Percentiles rank a stretch among this genome's conserved stretches.
Evolutionary conservation across 2,888 invertebrate species (phyloP).

Genomic region (Argyresthia goedartella): DNA sequence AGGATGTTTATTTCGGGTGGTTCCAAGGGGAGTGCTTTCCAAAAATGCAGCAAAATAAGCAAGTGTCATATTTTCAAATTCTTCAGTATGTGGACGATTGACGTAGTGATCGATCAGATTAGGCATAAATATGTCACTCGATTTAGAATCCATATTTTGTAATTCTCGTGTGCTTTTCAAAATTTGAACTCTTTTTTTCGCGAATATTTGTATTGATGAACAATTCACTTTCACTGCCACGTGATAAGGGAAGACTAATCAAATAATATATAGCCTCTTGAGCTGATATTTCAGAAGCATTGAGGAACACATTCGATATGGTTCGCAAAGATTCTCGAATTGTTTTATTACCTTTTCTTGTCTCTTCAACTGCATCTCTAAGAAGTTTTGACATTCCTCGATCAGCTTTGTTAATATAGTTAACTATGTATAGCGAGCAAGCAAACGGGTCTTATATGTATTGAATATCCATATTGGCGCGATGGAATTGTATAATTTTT

Average conservation of each 20-base stretch:
- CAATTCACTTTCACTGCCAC: neutral
- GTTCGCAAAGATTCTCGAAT: conserved; percentile 15
- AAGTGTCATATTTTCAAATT: conserved; percentile 5
- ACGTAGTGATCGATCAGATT: conserved; percentile 7
- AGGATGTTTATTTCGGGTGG: too few relatives aligned
- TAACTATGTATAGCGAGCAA: conserved; percentile 24
- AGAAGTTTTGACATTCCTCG: conserved; percentile 13
- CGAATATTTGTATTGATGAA: neutral
- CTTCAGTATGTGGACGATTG: conserved; percentile 1
- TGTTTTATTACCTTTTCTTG: conserved; percentile 15
- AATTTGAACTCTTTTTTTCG: neutral
- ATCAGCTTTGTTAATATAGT: conserved; percentile 18
- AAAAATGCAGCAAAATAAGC: conserved; percentile 14
- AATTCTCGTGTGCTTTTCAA: neutral
- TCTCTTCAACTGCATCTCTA: conserved; percentile 17
- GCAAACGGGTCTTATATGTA: conserved; percentile 27
- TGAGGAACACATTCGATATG: conserved; percentile 13
- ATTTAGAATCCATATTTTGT: neutral
- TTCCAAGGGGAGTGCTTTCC: too few relatives aligned
- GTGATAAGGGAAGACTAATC: conserved; percentile 10
- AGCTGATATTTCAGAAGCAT: conserved; percentile 16
- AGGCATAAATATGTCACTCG: conserved; percentile 5
- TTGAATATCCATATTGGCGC: conserved; percentile 33
- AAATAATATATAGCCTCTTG: conserved; percentile 19
- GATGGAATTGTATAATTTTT: conserved; percentile 17